Evolutionary conservation across 2,888 invertebrate species (phyloP), one percentile per base, ranked within the genome.

Genomic region (Apamea sordens): DNA sequence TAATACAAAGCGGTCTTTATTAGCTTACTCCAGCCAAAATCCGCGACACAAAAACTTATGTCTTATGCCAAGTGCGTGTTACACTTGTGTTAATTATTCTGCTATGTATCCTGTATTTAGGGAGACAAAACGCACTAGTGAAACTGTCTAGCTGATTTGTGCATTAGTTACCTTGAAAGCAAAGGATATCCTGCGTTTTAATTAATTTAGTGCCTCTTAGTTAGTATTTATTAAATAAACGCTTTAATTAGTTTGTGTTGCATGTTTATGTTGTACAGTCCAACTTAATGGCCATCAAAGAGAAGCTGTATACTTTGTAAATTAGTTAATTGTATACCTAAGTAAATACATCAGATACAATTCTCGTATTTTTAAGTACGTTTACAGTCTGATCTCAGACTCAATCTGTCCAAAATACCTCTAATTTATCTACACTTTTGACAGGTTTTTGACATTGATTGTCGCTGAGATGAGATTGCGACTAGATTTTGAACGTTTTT

Each of bases 141-240:
- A 6, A 41, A 10, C 41, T 44, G 32, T 47, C 56, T 44, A 5
- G 44, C 41, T 59, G 77, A 53, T 82, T 69, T 59, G 50, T 65
- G 32, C 1, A 10, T 44, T 47, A 77, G 24, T 73, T 73, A 70
- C 73, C 68, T 82, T 82, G 69, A 61, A 73, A 61, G 44, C 59
- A 1, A 70, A 73, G 83, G 73, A 73, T 77, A 82, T 82, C 70
- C 77, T 73, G 70, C 53, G 65, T 24, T 75, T 77, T 47, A 73
- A 73, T 69, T 41, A 77, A 32, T 44, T 56, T 44, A 65, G 64
- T 61, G 64, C 5, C 5, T 56, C 24, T 18, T 28, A 44, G n/a
- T 64, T 5, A 64, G 32, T 41, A 41, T 73, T 77, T 82, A 82
- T 73, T 50, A 0, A 28, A 69, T 69, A 73, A 59, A 69, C 36